These are phyloP conservation scores for Trileptium ribeirensis DNA, from an alignment of 2,888 invertebrate genomes.

Conservation along the genomic window DNA sequence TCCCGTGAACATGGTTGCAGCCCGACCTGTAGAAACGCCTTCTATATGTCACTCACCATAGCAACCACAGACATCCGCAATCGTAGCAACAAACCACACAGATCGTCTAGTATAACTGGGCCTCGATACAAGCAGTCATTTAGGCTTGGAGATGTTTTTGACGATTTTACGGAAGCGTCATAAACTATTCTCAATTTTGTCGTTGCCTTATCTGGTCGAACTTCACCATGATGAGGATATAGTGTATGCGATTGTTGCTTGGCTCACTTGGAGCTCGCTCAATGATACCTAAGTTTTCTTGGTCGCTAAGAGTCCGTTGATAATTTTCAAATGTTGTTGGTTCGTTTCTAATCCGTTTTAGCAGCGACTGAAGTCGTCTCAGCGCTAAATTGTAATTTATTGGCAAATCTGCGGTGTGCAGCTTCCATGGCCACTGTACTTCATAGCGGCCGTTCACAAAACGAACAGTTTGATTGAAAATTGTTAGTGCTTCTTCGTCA, in stretches of 20 bases:
- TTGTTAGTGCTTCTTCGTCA: neutral
- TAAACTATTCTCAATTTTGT: constrained; percentile 39
- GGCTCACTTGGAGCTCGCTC: constrained; percentile 9
- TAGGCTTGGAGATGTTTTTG: constrained; percentile 18
- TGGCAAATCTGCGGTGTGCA: neutral
- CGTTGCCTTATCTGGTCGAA: constrained; percentile 24
- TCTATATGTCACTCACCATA: constrained; percentile 10
- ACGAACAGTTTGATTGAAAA: neutral
- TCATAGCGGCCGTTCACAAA: neutral
- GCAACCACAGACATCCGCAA: constrained; percentile 28
- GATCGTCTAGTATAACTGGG: constrained; percentile 25
- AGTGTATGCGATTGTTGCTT: constrained; percentile 18
- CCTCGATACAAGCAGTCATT: constrained; percentile 36
- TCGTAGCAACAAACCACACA: constrained; percentile 28
- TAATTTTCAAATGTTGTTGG: constrained; percentile 21
- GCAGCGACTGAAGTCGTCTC: neutral
- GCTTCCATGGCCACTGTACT: neutral
- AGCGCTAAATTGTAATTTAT: neutral
- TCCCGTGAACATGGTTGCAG: constrained; percentile 30
- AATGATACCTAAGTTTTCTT: constrained; percentile 21
- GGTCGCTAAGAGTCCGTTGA: constrained; percentile 17
- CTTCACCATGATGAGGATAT: constrained; percentile 34
- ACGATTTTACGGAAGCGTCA: constrained; percentile 33
- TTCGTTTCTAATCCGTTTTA: neutral
- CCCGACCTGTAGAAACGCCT: constrained; percentile 33